A percentile compares a stretch with the other conserved stretches of the same genome.
Conservation (phyloP, 2,113 vertebrate genomes). For the Scortum barcoo region DNA sequence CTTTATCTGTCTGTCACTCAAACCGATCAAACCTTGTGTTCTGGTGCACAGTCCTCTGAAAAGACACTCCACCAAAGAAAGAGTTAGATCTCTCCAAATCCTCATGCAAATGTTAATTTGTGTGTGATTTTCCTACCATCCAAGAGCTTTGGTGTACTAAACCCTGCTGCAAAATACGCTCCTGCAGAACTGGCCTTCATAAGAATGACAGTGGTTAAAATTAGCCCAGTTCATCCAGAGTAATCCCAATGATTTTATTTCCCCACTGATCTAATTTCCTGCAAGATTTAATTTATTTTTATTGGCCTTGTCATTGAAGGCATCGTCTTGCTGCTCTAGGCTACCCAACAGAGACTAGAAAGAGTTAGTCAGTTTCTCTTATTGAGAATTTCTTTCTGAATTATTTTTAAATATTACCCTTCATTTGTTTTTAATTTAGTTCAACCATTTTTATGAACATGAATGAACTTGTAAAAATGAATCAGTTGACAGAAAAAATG, state of each 20-base stretch:
- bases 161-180: background rate
- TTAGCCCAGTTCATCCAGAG: conserved; percentile 5
- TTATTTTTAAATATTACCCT: background rate
- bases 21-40: background rate
- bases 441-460: background rate
- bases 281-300: conserved; percentile 29
- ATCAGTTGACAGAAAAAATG: too few relatives aligned
- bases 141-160: conserved; percentile 5
- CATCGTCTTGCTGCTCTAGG: conserved; percentile 14
- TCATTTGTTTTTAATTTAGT: background rate
- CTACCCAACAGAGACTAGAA: background rate
- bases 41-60: background rate
- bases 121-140: conserved; percentile 27
- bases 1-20: background rate
- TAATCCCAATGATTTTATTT: conserved; percentile 26
- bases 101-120: conserved; percentile 44
- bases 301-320: conserved; percentile 14
- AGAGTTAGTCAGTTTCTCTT: too few relatives aligned
- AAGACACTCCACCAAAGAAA: background rate
- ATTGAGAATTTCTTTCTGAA: background rate
- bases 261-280: conserved; percentile 20
- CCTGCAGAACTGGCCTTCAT: background rate
- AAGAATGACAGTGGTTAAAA: conserved; percentile 5
- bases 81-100: conserved; percentile 3
- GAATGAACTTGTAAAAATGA: background rate